Base-by-base conservation (phyloP, 2,113 vertebrate species). In the Trogon melanurus region DNA sequence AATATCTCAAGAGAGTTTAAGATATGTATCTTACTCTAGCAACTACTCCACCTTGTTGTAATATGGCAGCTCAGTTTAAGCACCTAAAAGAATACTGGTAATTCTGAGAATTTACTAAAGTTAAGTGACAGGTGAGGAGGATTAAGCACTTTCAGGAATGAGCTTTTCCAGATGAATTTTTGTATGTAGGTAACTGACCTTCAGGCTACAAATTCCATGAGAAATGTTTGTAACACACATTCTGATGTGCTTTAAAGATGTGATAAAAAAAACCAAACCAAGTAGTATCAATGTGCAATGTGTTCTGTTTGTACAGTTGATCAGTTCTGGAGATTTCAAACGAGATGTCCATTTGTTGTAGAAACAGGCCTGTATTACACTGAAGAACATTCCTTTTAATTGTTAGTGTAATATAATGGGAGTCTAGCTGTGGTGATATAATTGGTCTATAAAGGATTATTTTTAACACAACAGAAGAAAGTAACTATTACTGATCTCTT, bases 151-250 rank as follows among this genome's bases (percentile, higher is more conserved):
- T 82, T 90, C 56, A 79, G 9, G 16, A 88, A 66, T 26, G 12
- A 66, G 3, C 1, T 67, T 85, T 85, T 58, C 16, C 70, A 81
- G 26, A 29, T 12, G 5, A 2, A 9, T 27, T n/a, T 76, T 83
- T 53, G 5, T 29, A 21, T 6, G 2, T 18, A 30, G 18, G 7
- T 19, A 78, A 47, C 29, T 44, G 69, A 79, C 6, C 13, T 67
- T 82, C 30, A 75, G 79, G 27, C 26, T 58, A 51, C 12, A 67
- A 20, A 36, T 75, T 3, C 16, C 14, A 9, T 58, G 75, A 57
- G 4, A 75, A 75, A 27, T 25, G 1, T 48, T 16, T n/a, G 5
- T 58, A 47, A 41, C 0, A 4, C 15, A 16, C 18, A 14, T 2
- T 5, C 6, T 51, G 34, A 21, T 1, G 1, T 5, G 64, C 27